Evolutionary conservation across 2,888 invertebrate species (phyloP), one percentile per base, ranked within the genome.

Genomic region (Brachypalpus laphriformis): DNA sequence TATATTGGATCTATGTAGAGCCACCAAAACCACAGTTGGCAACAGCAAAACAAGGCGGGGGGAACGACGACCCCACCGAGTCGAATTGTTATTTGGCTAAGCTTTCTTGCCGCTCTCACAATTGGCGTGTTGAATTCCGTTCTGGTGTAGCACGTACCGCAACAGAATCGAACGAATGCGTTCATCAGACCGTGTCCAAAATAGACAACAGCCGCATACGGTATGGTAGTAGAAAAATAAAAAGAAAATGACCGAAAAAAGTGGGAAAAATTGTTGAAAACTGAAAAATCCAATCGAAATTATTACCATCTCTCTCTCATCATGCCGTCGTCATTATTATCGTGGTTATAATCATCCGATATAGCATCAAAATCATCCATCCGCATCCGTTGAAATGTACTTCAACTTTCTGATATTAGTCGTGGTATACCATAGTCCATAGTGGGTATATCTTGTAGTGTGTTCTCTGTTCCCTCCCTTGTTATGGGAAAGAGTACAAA

Each of bases 81-180:
- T 14, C 16, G 61, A 63, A 68, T 75, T 75, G 56, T 82, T 75
- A 59, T 85, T 85, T 71, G 75, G 75, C 81, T 76, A 75, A 85
- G 75, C 81, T 85, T 85, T 81, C 83, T 78, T 83, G 78, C 34
- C 34, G 76, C 81, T 85, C 81, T 81, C 76, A 81, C 81, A 81
- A 81, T 85, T 85, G 85, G 81, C 81, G 85, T 85, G 85, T 81
- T 71, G 85, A 61, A 81, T 85, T 85, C 85, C 85, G 85, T 85
- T 85, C 85, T 85, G 85, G 85, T 81, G 78, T 85, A 76, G 80
- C 85, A 85, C 85, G 85, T 85, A 85, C 75, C 65, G 80, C 85
- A 85, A 70, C 54, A 70, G 63, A 75, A 76, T 71, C 51, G 54
- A 82, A 82, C 51, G 82, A 77, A 75, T 76, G 85, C 66, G 54